These are phyloP conservation scores for Scortum barcoo DNA, from an alignment of 2,113 vertebrate genomes.

Conservation along the genomic window DNA sequence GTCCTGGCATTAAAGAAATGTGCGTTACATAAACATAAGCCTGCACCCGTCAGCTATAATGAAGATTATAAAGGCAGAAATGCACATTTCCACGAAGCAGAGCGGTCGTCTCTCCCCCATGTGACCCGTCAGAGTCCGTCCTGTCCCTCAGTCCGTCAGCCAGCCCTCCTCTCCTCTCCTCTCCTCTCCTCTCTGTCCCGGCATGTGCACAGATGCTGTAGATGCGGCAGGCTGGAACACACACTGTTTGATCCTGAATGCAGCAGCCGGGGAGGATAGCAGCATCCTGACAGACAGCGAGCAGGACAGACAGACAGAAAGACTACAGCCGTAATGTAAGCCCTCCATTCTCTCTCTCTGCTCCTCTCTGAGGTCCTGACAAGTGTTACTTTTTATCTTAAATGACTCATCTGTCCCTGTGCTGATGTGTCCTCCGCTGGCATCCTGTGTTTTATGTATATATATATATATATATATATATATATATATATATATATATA, in stretches of 20 bases:
- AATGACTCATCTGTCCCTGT: slow-evolving; percentile 1
- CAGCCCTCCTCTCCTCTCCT: not conserved
- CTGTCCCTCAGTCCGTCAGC: not conserved
- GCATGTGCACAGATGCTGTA: slow-evolving; percentile 45
- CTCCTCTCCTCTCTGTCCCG: not conserved
- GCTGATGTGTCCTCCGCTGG: slow-evolving; percentile 11
- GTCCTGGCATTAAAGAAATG: slow-evolving; percentile 13
- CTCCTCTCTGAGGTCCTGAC: not conserved
- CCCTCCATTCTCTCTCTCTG: not conserved
- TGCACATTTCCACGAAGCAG: slow-evolving; percentile 34
- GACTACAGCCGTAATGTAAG: slow-evolving; percentile 52
- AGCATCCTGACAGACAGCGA: slow-evolving; percentile 33
- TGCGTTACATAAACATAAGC: slow-evolving; percentile 51
- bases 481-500: no score
- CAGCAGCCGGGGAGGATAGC: slow-evolving; percentile 46
- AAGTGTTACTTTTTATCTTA: not conserved
- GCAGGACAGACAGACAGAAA: slow-evolving; percentile 33
- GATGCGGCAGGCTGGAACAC: slow-evolving; percentile 46
- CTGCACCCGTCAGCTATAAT: slow-evolving; percentile 44
- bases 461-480: no score
- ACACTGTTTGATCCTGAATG: slow-evolving; percentile 29
- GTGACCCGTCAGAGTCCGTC: slow-evolving; percentile 32
- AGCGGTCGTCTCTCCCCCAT: slow-evolving; percentile 3
- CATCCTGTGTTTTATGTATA: no score
- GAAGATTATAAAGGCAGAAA: slow-evolving; percentile 46